Percentiles rank a stretch among this genome's conserved stretches.
These are phyloP conservation scores for Umimayanthus kanabou DNA, from an alignment of 92 coral and sea anemone genomes.

Conservation along the genomic window DNA sequence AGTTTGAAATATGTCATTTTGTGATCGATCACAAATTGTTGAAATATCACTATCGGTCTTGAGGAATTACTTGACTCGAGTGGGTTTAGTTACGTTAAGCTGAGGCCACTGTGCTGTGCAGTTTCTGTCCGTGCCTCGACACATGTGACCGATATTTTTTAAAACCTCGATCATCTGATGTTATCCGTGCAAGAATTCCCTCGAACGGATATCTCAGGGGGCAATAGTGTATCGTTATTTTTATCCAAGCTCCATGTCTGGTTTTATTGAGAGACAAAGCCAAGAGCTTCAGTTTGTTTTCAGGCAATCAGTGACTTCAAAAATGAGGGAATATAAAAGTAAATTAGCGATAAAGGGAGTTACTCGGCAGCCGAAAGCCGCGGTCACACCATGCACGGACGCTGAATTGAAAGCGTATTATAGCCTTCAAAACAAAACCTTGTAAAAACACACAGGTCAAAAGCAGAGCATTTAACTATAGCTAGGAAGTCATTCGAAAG, in stretches of 20 bases:
- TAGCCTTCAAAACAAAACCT: neutral
- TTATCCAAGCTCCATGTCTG: neutral
- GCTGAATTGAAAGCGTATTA: neutral
- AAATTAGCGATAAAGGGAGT: neutral
- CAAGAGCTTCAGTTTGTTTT: conserved; percentile 3
- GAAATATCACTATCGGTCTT: conserved; percentile 3
- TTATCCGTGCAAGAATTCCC: conserved; percentile 9
- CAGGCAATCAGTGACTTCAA: neutral
- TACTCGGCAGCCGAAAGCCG: neutral
- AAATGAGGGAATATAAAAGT: neutral
- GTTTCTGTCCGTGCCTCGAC: neutral
- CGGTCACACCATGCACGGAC: neutral
- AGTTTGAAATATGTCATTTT: neutral
- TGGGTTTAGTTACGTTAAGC: conserved; percentile 1
- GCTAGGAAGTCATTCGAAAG: neutral
- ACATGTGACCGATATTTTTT: conserved; percentile 19
- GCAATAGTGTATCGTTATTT: conserved; percentile 20
- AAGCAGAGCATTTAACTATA: neutral
- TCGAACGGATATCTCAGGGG: conserved; percentile 4
- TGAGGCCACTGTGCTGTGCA: neutral
- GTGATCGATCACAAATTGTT: neutral
- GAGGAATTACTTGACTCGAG: conserved; percentile 31
- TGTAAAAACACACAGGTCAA: neutral
- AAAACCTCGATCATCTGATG: neutral
- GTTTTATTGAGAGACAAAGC: conserved; percentile 22